Evolutionary conservation across 92 coral and sea anemone genomes (phyloP).

Genomic region (Desmophyllum pertusum): DNA sequence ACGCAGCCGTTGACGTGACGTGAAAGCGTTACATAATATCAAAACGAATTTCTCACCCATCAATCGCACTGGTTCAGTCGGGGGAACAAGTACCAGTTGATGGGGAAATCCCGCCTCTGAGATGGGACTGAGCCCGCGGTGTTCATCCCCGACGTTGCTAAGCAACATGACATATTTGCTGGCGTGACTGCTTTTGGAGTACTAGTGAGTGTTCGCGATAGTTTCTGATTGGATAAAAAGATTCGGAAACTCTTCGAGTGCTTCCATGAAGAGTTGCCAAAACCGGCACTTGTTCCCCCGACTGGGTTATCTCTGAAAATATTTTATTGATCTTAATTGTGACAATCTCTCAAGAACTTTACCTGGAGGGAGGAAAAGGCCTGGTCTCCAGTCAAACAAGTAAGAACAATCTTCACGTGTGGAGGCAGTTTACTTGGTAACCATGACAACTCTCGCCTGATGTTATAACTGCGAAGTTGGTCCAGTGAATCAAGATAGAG

Average conservation of each 20-base stretch:
- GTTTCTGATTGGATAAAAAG: too few species aligned
- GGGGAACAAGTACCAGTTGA: too few species aligned
- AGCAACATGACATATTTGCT: too few species aligned
- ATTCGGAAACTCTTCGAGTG: too few species aligned
- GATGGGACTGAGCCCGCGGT: too few species aligned
- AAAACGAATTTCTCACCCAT: not conserved
- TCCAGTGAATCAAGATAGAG: conserved; percentile 86
- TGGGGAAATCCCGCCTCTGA: too few species aligned
- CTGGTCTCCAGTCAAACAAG: conserved; percentile 46
- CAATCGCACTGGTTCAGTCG: too few species aligned
- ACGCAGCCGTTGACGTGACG: not conserved
- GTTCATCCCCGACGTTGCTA: too few species aligned
- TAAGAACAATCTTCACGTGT: conserved; percentile 78
- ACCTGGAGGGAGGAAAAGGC: conserved; percentile 70
- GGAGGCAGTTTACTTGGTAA: conserved; percentile 86
- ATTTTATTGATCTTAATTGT: not conserved
- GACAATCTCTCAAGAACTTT: not conserved
- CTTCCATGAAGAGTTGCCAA: too few species aligned
- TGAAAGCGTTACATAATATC: not conserved
- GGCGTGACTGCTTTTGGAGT: too few species aligned
- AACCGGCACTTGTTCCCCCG: too few species aligned
- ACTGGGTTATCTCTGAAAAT: not conserved
- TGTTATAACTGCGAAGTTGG: conserved; percentile 65
- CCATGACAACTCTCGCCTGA: conserved; percentile 80
- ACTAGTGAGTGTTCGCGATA: too few species aligned